phyloP scores from a whole-genome alignment of 1,140 invertebrate genomes.

The Bombus polaris region DNA sequence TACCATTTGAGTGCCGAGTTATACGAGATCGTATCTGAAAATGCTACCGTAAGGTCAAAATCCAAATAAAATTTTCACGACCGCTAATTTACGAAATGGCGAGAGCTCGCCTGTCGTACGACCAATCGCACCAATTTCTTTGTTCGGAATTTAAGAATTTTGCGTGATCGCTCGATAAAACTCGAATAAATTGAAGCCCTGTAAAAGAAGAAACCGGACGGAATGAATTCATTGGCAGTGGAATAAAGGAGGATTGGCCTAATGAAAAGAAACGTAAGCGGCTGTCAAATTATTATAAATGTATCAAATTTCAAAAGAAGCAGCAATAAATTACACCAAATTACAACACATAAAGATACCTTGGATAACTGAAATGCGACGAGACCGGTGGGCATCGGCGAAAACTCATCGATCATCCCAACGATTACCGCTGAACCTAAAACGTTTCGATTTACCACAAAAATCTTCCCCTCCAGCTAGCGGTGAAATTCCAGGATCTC shows the following conservation, averaged over 20 bases:
- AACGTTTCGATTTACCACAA: not conserved
- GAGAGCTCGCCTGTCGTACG: not conserved
- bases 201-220: not conserved
- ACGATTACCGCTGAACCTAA: not conserved
- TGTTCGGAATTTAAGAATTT: not conserved
- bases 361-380: not conserved
- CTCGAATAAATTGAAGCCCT: not conserved
- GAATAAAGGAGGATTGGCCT: not conserved
- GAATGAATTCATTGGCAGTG: not conserved
- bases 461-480: not conserved
- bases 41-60: slow-evolving; percentile 20
- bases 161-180: not conserved
- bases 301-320: not conserved
- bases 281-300: not conserved
- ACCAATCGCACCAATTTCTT: not conserved
- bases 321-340: not conserved
- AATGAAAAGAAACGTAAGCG: not conserved
- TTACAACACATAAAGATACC: not conserved
- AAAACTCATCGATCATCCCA: not conserved
- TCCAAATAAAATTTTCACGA: slow-evolving; percentile 42
- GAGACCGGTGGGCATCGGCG: not conserved
- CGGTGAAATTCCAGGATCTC: not conserved
- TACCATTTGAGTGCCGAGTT: slow-evolving; percentile 26
- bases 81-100: slow-evolving; percentile 21
- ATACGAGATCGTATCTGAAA: slow-evolving; percentile 37